Percentiles rank a stretch among this genome's conserved stretches.
phyloP scores from a whole-genome alignment of 2,113 vertebrate species.

The Lichenostomus cassidix region DNA sequence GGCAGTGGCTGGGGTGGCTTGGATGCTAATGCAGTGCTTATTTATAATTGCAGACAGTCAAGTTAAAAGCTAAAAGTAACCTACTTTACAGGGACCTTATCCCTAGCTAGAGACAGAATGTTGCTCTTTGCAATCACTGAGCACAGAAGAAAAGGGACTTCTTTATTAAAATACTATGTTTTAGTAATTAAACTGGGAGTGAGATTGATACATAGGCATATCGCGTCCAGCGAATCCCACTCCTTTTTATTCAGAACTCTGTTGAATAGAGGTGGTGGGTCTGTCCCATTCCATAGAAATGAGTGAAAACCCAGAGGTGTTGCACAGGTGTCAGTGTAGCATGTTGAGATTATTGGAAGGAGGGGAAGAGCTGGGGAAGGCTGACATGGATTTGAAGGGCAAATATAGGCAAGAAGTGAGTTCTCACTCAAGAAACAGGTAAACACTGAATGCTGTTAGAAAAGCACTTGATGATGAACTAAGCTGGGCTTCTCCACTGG shows the following conservation, averaged over 20 bases:
- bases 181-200: neutral
- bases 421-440: neutral
- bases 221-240: neutral
- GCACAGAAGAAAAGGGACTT: neutral
- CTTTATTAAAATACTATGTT: neutral
- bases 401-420: neutral
- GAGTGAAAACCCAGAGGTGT: neutral
- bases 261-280: neutral
- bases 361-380: neutral
- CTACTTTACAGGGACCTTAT: neutral
- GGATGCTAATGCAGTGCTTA: neutral
- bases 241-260: neutral
- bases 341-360: neutral
- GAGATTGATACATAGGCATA: neutral
- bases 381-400: neutral
- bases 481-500: neutral
- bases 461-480: neutral
- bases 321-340: neutral
- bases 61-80: neutral
- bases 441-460: neutral
- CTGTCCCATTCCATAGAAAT: neutral
- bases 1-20: neutral
- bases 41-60: neutral
- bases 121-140: neutral
- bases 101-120: neutral